Evolutionary conservation across 2,113 vertebrate species (phyloP).

Genomic region (Ardeotis arabs): DNA sequence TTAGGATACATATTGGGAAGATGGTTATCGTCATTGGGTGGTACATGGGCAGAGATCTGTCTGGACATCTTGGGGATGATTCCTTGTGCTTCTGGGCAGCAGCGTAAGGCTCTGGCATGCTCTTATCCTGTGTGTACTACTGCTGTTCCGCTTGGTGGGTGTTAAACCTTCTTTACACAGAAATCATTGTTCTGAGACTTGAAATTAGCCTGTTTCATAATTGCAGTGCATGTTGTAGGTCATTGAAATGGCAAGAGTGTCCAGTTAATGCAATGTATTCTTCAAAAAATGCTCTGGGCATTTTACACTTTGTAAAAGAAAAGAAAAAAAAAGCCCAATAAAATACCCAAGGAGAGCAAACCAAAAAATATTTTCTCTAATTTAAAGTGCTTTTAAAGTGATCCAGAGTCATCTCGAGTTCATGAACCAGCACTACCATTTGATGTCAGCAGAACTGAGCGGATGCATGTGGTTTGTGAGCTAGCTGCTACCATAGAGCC

Average conservation of each 20-base stretch:
- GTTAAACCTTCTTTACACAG: not conserved
- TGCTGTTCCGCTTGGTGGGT: not conserved
- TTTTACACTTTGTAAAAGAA: not conserved
- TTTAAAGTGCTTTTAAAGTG: slow-evolving; percentile 28
- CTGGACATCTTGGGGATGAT: not conserved
- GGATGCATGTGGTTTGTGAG: slow-evolving; percentile 60
- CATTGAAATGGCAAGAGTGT: not conserved
- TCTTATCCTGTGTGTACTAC: not conserved
- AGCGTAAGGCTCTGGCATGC: not conserved
- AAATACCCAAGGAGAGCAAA: not conserved
- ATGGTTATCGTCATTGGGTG: not conserved
- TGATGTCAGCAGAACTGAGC: slow-evolving; percentile 62
- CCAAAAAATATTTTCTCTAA: slow-evolving; percentile 18
- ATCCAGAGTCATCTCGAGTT: slow-evolving; percentile 36
- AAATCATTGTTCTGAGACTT: not conserved
- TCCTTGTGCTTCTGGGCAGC: not conserved
- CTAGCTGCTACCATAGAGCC: slow-evolving; percentile 9
- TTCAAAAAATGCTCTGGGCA: not conserved
- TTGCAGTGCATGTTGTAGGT: not conserved
- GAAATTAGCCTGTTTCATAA: slow-evolving; percentile 16
- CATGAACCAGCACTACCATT: not conserved
- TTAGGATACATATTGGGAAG: not conserved
- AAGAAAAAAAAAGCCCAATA: not conserved
- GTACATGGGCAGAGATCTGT: not conserved
- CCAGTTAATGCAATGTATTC: not conserved